phyloP scores from a whole-genome alignment of 1,140 invertebrate species.

The Reticulitermes speratus region DNA sequence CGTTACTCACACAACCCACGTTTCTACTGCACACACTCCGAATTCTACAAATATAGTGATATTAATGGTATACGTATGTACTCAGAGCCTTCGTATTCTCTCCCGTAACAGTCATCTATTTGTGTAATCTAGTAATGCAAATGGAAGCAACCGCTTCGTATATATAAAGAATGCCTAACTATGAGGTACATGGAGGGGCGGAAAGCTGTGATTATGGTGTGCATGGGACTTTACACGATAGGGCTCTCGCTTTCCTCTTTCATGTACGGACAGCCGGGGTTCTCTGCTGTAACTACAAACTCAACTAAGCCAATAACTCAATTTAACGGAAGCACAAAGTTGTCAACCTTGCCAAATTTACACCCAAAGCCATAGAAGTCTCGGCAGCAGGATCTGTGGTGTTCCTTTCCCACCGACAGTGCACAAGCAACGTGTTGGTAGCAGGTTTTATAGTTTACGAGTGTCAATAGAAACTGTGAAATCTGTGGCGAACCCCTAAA shows the following conservation, averaged over 20 bases:
- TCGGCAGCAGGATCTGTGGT: background rate
- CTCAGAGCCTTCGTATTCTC: no score
- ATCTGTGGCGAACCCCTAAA: background rate
- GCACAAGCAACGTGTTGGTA: background rate
- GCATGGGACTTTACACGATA: background rate
- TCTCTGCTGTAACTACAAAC: constrained; percentile 15
- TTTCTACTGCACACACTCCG: no score
- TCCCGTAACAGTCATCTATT: no score
- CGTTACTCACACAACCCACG: no score
- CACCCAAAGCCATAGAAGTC: constrained; percentile 13
- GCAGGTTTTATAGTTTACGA: background rate
- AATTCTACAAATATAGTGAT: no score
- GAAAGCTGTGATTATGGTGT: background rate
- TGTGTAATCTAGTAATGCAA: no score
- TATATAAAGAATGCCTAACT: no score
- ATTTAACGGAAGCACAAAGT: constrained; percentile 30
- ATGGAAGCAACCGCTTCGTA: no score
- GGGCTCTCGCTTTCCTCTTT: background rate
- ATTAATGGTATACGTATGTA: no score
- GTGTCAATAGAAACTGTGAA: background rate
- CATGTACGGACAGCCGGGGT: background rate
- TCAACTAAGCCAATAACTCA: constrained; percentile 31
- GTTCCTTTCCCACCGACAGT: background rate
- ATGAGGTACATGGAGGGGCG: no score
- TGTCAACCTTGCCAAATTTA: constrained; percentile 23